Evolutionary conservation across 2,888 invertebrate genomes (phyloP).

Genomic region (Drosophila affinis): DNA sequence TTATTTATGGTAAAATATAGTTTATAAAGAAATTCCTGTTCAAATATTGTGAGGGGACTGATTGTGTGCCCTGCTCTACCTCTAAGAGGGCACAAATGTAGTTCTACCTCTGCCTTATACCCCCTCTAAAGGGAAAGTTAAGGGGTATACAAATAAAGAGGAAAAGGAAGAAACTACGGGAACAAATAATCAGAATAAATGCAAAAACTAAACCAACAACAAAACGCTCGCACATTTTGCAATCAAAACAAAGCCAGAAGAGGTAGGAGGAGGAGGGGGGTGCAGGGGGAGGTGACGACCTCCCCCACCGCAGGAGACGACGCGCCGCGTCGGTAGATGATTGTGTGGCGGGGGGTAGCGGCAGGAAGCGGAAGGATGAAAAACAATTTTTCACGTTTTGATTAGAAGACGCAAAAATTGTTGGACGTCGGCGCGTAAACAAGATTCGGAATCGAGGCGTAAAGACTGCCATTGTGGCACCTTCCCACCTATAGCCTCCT

Average conservation of each 20-base stretch:
- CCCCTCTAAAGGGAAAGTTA: constrained; percentile 16
- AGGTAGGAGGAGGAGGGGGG: background rate
- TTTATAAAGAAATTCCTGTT: too few relatives aligned
- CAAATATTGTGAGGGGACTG: too few relatives aligned
- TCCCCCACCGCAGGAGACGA: too few relatives aligned
- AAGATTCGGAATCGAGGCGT: constrained; percentile 41
- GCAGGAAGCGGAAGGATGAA: constrained; percentile 28
- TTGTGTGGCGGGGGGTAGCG: background rate
- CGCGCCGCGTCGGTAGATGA: background rate
- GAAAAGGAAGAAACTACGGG: constrained; percentile 34
- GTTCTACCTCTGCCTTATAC: background rate
- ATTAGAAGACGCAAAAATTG: constrained; percentile 69
- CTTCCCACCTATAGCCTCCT: too few relatives aligned
- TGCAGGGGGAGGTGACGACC: too few relatives aligned
- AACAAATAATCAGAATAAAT: constrained; percentile 53
- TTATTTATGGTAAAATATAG: too few relatives aligned
- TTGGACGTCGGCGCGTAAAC: constrained; percentile 68
- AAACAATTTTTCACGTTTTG: constrained; percentile 45
- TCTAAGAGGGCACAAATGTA: too few relatives aligned
- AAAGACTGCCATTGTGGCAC: constrained; percentile 33
- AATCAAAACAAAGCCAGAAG: constrained; percentile 51
- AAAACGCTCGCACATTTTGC: constrained; percentile 51
- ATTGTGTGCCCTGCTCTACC: too few relatives aligned
- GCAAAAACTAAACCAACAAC: constrained; percentile 48
- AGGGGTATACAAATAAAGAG: background rate